Conservation (phyloP, 2,797 vertebrate species). For the Silurus aristotelis region DNA sequence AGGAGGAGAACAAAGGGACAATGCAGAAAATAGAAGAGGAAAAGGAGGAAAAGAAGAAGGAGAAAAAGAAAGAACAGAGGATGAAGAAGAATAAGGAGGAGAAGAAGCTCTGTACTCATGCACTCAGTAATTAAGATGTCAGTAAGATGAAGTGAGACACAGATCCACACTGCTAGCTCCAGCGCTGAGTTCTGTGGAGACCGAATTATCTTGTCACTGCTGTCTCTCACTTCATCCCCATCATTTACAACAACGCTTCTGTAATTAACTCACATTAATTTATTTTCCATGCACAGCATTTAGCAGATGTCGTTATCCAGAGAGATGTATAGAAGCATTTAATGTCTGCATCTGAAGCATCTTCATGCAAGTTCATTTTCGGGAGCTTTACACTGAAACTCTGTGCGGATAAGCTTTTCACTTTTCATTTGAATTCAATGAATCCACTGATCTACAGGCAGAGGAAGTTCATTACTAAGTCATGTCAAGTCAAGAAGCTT, state of each 20-base stretch:
- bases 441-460: neutral
- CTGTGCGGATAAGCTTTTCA: too few species aligned
- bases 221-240: neutral
- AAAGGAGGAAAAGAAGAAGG: neutral
- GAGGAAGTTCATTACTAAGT: neutral
- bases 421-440: neutral
- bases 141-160: slow-evolving; percentile 4
- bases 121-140: slow-evolving; percentile 3
- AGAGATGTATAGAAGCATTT: neutral
- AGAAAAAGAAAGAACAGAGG: neutral
- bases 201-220: neutral
- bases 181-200: neutral
- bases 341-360: neutral
- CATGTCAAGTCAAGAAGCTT: too few species aligned
- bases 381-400: too few species aligned
- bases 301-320: neutral
- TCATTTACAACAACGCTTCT: neutral
- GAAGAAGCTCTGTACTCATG: neutral
- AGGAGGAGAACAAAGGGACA: too few species aligned
- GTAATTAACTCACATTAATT: slow-evolving; percentile 15
- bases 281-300: neutral
- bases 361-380: neutral
- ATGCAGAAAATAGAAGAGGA: too few species aligned
- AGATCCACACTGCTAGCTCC: neutral
- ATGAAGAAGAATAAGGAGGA: neutral